Percentiles rank a stretch among this genome's conserved stretches.
phyloP scores from a whole-genome alignment of 2,888 invertebrate species.

The Falcaria lacertinaria region DNA sequence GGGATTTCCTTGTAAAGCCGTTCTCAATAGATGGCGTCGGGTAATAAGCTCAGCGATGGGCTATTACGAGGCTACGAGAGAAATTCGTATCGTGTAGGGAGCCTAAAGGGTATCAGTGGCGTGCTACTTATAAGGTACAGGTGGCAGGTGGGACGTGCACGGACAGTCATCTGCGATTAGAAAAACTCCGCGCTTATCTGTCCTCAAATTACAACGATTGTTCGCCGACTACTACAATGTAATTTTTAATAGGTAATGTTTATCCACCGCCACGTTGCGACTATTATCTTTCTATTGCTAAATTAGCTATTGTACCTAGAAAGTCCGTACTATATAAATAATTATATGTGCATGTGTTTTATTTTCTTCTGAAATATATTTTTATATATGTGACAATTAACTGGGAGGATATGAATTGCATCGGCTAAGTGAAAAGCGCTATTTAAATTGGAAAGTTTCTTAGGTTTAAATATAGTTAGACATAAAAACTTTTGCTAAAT shows the following conservation, averaged over 20 bases:
- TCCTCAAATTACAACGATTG: slow-evolving; percentile 64
- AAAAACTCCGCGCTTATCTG: slow-evolving; percentile 39
- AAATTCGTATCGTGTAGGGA: slow-evolving; percentile 60
- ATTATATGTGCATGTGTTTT: too few species aligned
- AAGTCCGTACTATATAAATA: too few species aligned
- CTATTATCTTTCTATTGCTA: too few species aligned
- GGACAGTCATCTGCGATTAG: slow-evolving; percentile 66
- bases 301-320: too few species aligned
- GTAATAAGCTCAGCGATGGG: slow-evolving; percentile 76
- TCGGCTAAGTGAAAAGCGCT: too few species aligned
- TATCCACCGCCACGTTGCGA: not conserved
- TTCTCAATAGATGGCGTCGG: slow-evolving; percentile 74
- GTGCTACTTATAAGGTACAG: slow-evolving; percentile 58
- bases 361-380: too few species aligned
- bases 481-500: not conserved
- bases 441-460: too few species aligned
- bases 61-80: slow-evolving; percentile 66
- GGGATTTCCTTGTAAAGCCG: slow-evolving; percentile 75
- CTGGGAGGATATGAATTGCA: too few species aligned
- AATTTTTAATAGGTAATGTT: not conserved
- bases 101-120: slow-evolving; percentile 51
- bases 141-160: slow-evolving; percentile 25
- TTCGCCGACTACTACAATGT: slow-evolving; percentile 19
- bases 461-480: too few species aligned
- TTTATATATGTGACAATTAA: too few species aligned